Percentiles rank a stretch among this genome's conserved stretches.
These are phyloP conservation scores for Polypterus senegalus DNA, from an alignment of 2,113 vertebrate genomes.

Conservation along the genomic window DNA sequence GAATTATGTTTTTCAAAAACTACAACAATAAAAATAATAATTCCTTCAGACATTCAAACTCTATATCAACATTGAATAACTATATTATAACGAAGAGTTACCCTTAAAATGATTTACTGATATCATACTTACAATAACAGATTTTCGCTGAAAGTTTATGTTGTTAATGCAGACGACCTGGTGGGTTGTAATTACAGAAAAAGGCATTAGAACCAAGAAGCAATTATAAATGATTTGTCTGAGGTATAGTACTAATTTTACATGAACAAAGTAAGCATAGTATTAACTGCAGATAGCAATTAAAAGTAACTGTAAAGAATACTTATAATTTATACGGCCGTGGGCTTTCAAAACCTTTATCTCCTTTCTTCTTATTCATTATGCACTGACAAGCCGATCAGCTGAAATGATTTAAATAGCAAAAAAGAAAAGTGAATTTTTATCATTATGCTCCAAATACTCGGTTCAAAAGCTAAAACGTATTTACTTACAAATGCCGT, in stretches of 20 bases:
- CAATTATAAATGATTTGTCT: no score
- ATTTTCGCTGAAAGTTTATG: slow-evolving; percentile 97
- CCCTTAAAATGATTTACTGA: no score
- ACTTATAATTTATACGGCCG: slow-evolving; percentile 99
- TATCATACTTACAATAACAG: slow-evolving; percentile 82
- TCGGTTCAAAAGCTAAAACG: neutral
- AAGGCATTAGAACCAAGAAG: slow-evolving; percentile 9
- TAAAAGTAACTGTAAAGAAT: slow-evolving; percentile 32
- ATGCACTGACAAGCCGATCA: slow-evolving; percentile 24
- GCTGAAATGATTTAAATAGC: neutral
- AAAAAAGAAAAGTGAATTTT: slow-evolving; percentile 8
- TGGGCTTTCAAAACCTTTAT: slow-evolving; percentile 96
- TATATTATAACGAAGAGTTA: no score
- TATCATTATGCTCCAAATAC: neutral
- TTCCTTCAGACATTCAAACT: no score
- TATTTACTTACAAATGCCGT: neutral
- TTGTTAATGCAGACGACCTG: slow-evolving; percentile 97
- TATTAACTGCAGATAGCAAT: accelerated
- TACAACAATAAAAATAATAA: no score
- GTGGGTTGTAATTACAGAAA: slow-evolving; percentile 70
- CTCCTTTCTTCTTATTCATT: slow-evolving; percentile 95
- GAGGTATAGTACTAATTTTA: no score
- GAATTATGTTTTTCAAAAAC: no score
- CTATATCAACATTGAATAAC: no score
- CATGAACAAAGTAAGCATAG: neutral